Percentiles rank a stretch among this genome's conserved stretches.
Evolutionary conservation across 2,797 vertebrate genomes (phyloP).

Genomic region (Acanthornis magna): DNA sequence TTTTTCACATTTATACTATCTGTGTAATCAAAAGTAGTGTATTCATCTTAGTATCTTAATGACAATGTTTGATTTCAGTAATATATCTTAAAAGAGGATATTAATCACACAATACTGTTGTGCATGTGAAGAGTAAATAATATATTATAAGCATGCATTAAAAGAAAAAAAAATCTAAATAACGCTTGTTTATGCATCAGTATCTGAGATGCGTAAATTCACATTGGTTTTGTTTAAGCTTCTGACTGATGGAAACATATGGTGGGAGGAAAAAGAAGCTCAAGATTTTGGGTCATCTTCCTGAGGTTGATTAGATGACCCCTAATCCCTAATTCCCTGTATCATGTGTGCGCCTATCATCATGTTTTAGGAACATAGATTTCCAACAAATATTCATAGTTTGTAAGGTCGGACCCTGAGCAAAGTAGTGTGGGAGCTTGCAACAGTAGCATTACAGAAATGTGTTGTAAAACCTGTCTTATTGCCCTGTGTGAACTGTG

Average conservation of each 20-base stretch:
- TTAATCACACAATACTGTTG: not conserved
- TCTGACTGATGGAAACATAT: not conserved
- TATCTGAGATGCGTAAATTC: not conserved
- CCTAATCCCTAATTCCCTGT: not conserved
- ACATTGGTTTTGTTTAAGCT: not conserved
- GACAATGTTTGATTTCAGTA: not conserved
- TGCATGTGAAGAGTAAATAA: not conserved
- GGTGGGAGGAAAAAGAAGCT: not conserved
- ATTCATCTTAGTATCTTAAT: not conserved
- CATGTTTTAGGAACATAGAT: not conserved
- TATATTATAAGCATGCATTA: not conserved
- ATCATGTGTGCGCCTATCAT: not conserved
- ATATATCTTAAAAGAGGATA: not conserved
- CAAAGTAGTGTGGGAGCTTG: not conserved
- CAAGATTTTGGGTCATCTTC: conserved; percentile 19
- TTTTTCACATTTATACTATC: not conserved
- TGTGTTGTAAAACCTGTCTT: accelerated
- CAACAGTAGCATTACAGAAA: not conserved
- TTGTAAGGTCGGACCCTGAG: not conserved
- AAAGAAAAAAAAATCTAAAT: not conserved
- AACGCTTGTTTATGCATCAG: not conserved
- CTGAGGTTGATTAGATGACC: not conserved
- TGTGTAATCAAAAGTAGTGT: not conserved
- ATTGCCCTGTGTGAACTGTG: not conserved
- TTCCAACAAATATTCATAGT: not conserved